Percentiles rank a stretch among this genome's conserved stretches.
Conservation (phyloP, 2,888 invertebrate genomes). For the Acleris emargana region DNA sequence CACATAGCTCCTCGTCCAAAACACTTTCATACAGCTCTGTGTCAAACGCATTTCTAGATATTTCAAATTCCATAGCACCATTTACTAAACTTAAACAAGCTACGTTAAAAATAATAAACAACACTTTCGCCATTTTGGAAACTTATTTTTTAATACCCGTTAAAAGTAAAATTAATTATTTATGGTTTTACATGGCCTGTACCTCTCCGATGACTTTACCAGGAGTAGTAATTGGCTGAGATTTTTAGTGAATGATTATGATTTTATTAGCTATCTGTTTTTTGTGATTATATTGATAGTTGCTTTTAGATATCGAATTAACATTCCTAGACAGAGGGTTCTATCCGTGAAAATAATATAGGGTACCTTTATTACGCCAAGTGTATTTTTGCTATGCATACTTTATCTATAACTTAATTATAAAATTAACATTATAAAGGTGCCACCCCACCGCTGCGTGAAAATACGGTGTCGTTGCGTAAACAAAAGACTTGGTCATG, state of each 20-base stretch:
- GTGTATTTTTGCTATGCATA: too few relatives aligned
- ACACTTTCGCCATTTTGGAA: constrained; percentile 22
- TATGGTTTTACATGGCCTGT: neutral
- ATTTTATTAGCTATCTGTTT: neutral
- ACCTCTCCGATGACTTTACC: neutral
- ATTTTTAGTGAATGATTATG: constrained; percentile 4
- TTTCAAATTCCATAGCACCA: constrained; percentile 41
- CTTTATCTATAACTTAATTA: too few relatives aligned
- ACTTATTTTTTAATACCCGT: neutral
- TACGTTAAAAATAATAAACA: constrained; percentile 7
- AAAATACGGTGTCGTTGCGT: too few relatives aligned
- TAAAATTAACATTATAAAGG: too few relatives aligned
- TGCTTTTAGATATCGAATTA: constrained; percentile 7
- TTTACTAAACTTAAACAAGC: constrained; percentile 9
- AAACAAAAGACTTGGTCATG: too few relatives aligned
- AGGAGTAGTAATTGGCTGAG: constrained; percentile 2
- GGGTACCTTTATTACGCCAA: too few relatives aligned
- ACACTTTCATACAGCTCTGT: constrained; percentile 58
- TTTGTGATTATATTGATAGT: constrained; percentile 2
- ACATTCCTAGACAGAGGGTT: too few relatives aligned
- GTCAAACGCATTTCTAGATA: constrained; percentile 54
- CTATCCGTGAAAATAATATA: too few relatives aligned
- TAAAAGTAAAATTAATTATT: neutral
- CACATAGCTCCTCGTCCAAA: constrained; percentile 59
- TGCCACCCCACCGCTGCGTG: too few relatives aligned